These are phyloP conservation scores for Drosophila nigrodunni DNA, from an alignment of 1,140 invertebrate genomes.

Conservation along the genomic window DNA sequence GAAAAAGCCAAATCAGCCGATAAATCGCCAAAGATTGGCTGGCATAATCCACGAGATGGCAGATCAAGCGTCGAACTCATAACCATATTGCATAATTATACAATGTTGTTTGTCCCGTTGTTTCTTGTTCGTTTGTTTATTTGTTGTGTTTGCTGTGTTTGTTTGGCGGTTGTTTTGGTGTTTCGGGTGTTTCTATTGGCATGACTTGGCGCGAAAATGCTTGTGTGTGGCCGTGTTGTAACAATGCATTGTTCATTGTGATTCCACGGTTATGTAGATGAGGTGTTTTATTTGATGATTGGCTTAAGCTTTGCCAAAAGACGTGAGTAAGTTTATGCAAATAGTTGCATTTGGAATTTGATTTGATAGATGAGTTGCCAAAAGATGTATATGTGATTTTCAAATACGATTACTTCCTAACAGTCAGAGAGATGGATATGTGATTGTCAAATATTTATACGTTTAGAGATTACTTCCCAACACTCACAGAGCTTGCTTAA, in stretches of 20 bases:
- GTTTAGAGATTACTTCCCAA: too few relatives aligned
- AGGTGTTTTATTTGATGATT: slow-evolving; percentile 28
- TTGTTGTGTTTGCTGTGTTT: neutral
- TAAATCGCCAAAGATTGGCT: slow-evolving; percentile 41
- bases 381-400: neutral
- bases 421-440: too few relatives aligned
- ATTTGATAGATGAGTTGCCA: neutral
- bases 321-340: neutral
- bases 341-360: neutral
- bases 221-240: slow-evolving; percentile 81
- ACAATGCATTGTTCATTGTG: slow-evolving; percentile 69
- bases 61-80: slow-evolving; percentile 22
- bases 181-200: slow-evolving; percentile 70
- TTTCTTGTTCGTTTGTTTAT: slow-evolving; percentile 10
- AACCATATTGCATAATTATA: slow-evolving; percentile 76
- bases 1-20: slow-evolving; percentile 42
- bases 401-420: neutral
- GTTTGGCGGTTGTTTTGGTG: slow-evolving; percentile 13
- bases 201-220: slow-evolving; percentile 76
- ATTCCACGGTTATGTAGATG: slow-evolving; percentile 56
- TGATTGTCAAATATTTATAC: too few relatives aligned
- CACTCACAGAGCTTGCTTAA: neutral
- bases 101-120: slow-evolving; percentile 29
- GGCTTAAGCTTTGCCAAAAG: neutral
- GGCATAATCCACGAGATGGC: slow-evolving; percentile 31